Evolutionary conservation across 2,888 invertebrate genomes (phyloP), one percentile per base, ranked within the genome.

Genomic region (Cataglyphis albicans): DNA sequence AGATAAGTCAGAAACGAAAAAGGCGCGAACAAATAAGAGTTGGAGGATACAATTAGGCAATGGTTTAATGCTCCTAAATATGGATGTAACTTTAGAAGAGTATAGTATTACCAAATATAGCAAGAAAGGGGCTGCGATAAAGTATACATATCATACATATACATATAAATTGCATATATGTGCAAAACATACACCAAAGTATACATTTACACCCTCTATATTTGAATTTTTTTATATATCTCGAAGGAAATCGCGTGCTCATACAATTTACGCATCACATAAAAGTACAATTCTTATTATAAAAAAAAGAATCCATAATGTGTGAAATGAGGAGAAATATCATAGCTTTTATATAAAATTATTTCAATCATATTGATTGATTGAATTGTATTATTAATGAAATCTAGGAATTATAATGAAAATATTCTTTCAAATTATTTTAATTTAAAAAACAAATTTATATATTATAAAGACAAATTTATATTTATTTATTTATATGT

Each of bases 61-160:
- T 92, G 87, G 88, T 88, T 92, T 86, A 87, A 89, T 90, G 83
- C 90, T 90, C 90, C 90, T 89, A 90, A 92, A 90, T 90, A 87
- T 84, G 87, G 81, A 80, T 52, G 93, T 91, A 93, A 93, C 86
- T 89, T 90, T 91, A 93, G 93, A 91, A 90, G 93, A 92, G 92
- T 94, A 92, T 94, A 92, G 82, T 86, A 87, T 94, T 94, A 91
- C 93, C 86, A 92, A 93, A 93, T 92, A 93, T 74, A 63, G 48
- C 76, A 38, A 29, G 76, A 82, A 86, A 86, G 75, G 63, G 73
- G 75, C 64, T 84, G 35, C 74, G 80, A 73, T 52, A 52, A 6
- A 81, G 44, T 52, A 76, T 68, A 52, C 63, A 41, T 12, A 21
- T 38, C 21, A 55, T 55, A 72, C 25, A 72, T 15, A 55, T 35